Evolutionary conservation across 1,140 invertebrate genomes (phyloP).

Genomic region (Pygmarrhopalites habei): DNA sequence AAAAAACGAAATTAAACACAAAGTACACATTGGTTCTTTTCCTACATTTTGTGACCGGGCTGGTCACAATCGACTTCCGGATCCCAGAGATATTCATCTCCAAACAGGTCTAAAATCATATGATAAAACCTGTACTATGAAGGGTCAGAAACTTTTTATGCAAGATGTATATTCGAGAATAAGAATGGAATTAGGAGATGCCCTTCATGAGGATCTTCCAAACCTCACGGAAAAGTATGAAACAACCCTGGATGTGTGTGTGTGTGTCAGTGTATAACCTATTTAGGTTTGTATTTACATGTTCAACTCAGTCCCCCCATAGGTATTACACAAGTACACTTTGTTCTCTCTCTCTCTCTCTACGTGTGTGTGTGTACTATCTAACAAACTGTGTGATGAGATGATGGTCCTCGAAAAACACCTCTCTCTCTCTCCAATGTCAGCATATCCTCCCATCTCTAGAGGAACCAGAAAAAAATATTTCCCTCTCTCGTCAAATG

Average conservation of each 20-base stretch:
- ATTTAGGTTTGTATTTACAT: neutral
- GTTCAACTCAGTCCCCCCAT: neutral
- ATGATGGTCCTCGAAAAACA: slow-evolving; percentile 3
- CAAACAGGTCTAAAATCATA: too few species aligned
- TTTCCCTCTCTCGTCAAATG: neutral
- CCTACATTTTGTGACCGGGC: too few species aligned
- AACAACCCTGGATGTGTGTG: neutral
- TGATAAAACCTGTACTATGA: too few species aligned
- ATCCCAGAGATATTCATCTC: too few species aligned
- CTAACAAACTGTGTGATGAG: neutral
- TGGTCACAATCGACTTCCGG: too few species aligned
- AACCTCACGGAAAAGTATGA: neutral
- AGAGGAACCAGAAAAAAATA: neutral
- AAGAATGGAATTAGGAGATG: neutral
- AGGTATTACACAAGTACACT: neutral
- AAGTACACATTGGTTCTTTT: too few species aligned
- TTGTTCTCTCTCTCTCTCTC: too few species aligned
- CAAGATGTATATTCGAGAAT: neutral
- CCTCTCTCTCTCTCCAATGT: neutral
- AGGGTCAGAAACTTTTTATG: slow-evolving; percentile 5
- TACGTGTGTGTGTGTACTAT: neutral
- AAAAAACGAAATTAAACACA: too few species aligned
- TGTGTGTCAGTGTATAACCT: neutral
- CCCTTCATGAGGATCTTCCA: neutral
- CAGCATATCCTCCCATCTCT: neutral